phyloP scores from a whole-genome alignment of 1,140 invertebrate genomes.

The Bombus impatiens region DNA sequence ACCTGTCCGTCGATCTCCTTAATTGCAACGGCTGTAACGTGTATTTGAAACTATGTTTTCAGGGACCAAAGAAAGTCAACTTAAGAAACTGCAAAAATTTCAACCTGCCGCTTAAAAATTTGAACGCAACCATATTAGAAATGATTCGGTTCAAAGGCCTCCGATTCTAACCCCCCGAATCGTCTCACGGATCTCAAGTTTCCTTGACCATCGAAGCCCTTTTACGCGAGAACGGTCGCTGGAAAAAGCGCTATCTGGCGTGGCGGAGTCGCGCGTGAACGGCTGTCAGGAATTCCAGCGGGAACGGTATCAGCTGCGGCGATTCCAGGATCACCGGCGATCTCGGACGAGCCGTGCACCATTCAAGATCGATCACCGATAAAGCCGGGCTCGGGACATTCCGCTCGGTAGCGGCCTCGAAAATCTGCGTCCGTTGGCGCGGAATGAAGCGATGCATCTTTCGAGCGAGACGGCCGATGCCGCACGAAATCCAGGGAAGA shows the following conservation, averaged over 20 bases:
- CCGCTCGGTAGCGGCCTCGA: slow-evolving; percentile 44
- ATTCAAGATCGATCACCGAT: slow-evolving; percentile 55
- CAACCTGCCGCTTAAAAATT: too few species aligned
- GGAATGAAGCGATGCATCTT: slow-evolving; percentile 75
- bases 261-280: slow-evolving; percentile 18
- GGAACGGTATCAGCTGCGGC: slow-evolving; percentile 34
- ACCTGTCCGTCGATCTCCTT: too few species aligned
- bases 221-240: not conserved
- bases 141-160: not conserved
- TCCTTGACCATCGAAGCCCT: not conserved
- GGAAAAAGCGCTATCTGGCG: slow-evolving; percentile 7
- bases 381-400: slow-evolving; percentile 30
- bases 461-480: slow-evolving; percentile 17
- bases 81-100: too few species aligned
- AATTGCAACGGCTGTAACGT: too few species aligned
- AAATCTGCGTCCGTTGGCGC: slow-evolving; percentile 52
- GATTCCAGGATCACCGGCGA: slow-evolving; percentile 41
- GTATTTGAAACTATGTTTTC: too few species aligned
- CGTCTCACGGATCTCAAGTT: slow-evolving; percentile 42
- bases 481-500: slow-evolving; percentile 22
- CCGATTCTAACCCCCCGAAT: not conserved
- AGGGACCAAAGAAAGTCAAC: too few species aligned
- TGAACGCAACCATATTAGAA: not conserved
- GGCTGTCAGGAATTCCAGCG: slow-evolving; percentile 29
- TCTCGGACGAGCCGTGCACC: slow-evolving; percentile 28